These are phyloP conservation scores for Forbesichthys agassizii DNA, from an alignment of 2,113 vertebrate species.

Conservation along the genomic window DNA sequence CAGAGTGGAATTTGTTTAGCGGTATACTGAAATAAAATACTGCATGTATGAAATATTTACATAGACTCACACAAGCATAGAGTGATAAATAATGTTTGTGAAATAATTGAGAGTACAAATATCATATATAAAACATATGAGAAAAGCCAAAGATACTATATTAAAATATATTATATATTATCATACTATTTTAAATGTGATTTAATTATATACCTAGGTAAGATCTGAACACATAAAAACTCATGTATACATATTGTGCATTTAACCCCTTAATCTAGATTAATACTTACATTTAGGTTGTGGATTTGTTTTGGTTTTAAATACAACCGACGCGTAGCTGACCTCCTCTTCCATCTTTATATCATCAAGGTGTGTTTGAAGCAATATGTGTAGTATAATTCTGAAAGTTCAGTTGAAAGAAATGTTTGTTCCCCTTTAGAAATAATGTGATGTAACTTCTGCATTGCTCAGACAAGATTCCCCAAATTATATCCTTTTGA, in stretches of 20 bases:
- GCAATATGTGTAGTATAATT: not conserved
- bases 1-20: not conserved
- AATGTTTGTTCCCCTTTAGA: not conserved
- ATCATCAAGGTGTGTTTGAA: not conserved
- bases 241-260: not conserved
- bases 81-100: no score
- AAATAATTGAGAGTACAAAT: no score
- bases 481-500: not conserved
- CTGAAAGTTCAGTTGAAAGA: rapidly evolving
- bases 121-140: no score
- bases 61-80: not conserved
- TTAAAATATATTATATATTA: no score
- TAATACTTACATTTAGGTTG: conserved; percentile 10
- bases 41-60: not conserved
- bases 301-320: not conserved
- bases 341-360: conserved; percentile 28
- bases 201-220: not conserved
- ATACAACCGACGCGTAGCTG: conserved; percentile 29
- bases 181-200: no score
- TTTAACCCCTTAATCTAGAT: no score
- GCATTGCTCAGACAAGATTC: conserved; percentile 14
- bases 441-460: conserved; percentile 12
- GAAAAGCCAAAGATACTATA: no score
- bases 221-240: not conserved
- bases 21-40: not conserved